These are phyloP conservation scores for Microcebus griseorufus DNA, from an alignment of 2,113 vertebrate species.

Conservation along the genomic window DNA sequence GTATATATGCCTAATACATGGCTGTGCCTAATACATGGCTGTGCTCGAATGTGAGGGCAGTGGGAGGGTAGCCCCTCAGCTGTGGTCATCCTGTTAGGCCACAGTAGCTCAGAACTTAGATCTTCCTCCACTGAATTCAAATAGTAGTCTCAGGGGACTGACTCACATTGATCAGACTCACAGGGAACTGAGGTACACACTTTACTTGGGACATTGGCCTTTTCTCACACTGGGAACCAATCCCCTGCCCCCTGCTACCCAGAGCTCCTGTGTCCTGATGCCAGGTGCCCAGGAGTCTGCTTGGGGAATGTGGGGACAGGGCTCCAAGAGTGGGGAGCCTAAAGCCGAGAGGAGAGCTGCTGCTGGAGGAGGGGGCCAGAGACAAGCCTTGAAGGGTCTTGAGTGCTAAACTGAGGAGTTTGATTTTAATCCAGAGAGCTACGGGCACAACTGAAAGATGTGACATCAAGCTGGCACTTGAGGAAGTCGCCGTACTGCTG, in stretches of 20 bases:
- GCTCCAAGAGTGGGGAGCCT: neutral
- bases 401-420: neutral
- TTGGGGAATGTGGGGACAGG: neutral
- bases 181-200: neutral
- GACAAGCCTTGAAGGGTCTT: neutral
- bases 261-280: neutral
- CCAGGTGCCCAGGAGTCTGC: neutral
- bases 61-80: neutral
- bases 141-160: neutral
- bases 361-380: neutral
- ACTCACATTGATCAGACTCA: neutral
- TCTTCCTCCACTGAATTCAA: neutral
- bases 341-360: neutral
- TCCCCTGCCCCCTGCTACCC: neutral
- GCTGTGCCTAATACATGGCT: neutral
- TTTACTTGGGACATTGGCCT: neutral
- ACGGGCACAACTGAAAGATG: neutral
- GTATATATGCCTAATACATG: too few relatives aligned
- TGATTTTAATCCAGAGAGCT: neutral
- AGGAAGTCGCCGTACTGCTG: neutral
- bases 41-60: rapidly evolving
- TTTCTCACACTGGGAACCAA: neutral
- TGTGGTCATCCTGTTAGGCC: neutral
- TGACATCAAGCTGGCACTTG: neutral
- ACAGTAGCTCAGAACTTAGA: neutral